These are phyloP conservation scores for Charadrius vociferus DNA, from an alignment of 2,113 vertebrate species.

Conservation along the genomic window DNA sequence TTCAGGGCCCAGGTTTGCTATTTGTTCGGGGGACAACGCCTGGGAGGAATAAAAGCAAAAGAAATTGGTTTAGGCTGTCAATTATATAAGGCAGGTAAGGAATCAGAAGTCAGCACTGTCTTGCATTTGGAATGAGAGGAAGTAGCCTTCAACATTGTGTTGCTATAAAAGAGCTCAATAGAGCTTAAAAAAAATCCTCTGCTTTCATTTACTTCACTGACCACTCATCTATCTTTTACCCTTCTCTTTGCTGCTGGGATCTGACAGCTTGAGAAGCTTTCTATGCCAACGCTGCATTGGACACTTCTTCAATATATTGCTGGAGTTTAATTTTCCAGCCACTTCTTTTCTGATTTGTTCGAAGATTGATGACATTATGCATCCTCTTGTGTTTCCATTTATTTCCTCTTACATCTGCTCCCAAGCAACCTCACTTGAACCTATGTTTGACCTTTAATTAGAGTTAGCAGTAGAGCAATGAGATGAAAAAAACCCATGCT, in stretches of 20 bases:
- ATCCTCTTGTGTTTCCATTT: neutral
- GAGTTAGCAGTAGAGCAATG: neutral
- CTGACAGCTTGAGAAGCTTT: neutral
- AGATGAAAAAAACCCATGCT: neutral
- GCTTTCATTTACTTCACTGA: neutral
- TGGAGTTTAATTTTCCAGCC: constrained; percentile 11
- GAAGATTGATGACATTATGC: neutral
- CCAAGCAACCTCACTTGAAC: neutral
- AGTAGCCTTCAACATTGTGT: neutral
- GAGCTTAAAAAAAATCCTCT: neutral
- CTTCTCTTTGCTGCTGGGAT: neutral
- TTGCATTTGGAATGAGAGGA: neutral
- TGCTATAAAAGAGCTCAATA: neutral
- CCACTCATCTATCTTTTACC: neutral
- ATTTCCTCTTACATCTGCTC: neutral
- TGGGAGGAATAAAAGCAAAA: constrained; percentile 2
- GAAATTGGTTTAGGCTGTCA: neutral
- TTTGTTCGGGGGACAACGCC: constrained; percentile 77
- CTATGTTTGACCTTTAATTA: neutral
- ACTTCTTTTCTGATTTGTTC: neutral
- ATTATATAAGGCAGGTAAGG: neutral
- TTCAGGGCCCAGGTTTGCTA: constrained; percentile 75
- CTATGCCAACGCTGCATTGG: neutral
- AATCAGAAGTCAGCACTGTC: neutral
- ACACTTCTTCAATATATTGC: neutral